Percentiles rank a stretch among this genome's conserved stretches.
Conservation (phyloP, 2,797 vertebrate species). For the Pangasius mekongensis region DNA sequence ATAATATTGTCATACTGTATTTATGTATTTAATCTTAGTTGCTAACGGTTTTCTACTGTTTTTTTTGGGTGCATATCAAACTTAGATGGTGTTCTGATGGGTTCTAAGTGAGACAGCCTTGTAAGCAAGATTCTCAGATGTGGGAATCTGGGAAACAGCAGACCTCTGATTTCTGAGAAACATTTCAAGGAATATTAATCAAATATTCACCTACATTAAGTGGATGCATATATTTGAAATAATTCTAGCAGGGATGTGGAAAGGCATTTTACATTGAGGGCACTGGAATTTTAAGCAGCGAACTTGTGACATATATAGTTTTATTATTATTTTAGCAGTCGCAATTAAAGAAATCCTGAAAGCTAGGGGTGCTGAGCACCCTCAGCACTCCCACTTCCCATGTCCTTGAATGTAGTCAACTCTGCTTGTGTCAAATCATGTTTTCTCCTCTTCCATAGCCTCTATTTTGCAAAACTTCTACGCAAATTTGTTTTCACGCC, state of each 20-base stretch:
- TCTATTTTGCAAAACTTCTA: conserved; percentile 16
- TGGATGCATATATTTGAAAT: not conserved
- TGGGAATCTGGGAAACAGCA: not conserved
- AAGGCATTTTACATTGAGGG: not conserved
- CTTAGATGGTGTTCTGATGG: not conserved
- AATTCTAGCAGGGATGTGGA: not conserved
- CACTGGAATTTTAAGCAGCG: not conserved
- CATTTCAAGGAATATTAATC: not conserved
- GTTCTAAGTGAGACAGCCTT: not conserved
- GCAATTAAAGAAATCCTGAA: not conserved
- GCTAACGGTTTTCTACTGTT: not conserved
- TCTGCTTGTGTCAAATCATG: not conserved
- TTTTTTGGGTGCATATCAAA: not conserved
- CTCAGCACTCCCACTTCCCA: not conserved
- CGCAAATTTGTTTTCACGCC: not conserved
- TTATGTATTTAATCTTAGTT: not conserved
- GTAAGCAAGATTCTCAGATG: not conserved
- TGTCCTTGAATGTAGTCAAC: conserved; percentile 4
- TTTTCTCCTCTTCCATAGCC: not conserved
- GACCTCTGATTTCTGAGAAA: not conserved
- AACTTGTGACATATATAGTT: not conserved
- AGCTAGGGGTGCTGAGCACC: not conserved
- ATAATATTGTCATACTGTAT: not conserved
- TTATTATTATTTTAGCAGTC: not conserved
- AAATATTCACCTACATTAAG: not conserved